These are phyloP conservation scores for Columba janthina DNA, from an alignment of 2,113 vertebrate genomes.

Conservation along the genomic window DNA sequence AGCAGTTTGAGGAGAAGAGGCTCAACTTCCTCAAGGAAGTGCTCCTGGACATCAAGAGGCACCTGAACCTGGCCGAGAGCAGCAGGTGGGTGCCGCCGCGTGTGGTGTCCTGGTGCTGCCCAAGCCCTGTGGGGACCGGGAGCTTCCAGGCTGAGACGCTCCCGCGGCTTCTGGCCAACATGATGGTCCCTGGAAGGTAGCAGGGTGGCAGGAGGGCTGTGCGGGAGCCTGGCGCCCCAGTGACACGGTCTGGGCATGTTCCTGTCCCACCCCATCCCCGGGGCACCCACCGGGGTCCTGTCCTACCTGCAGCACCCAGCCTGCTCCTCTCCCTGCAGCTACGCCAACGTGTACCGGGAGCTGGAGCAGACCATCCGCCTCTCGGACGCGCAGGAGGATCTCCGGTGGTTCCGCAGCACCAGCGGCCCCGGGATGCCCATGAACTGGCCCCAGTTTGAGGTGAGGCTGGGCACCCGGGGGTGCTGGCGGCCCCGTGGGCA, in stretches of 20 bases:
- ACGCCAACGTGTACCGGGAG: slow-evolving; percentile 90
- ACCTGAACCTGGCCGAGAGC: slow-evolving; percentile 94
- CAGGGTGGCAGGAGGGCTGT: not conserved
- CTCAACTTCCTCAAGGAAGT: slow-evolving; percentile 97
- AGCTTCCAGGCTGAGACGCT: not conserved
- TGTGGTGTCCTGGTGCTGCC: not conserved
- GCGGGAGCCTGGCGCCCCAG: accelerated
- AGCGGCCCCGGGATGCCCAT: slow-evolving; percentile 94
- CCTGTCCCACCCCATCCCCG: accelerated
- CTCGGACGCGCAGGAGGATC: slow-evolving; percentile 94
- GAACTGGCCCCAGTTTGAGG: slow-evolving; percentile 98
- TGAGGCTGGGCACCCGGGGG: slow-evolving; percentile 28
- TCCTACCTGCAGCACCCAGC: not conserved
- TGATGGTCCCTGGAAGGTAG: accelerated
- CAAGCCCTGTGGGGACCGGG: not conserved
- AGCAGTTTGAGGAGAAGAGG: slow-evolving; percentile 96
- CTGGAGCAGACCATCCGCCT: slow-evolving; percentile 91
- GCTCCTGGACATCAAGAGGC: slow-evolving; percentile 94
- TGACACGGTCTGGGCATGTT: not conserved
- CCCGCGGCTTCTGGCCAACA: not conserved
- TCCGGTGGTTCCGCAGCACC: slow-evolving; percentile 97
- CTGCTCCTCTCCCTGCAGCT: slow-evolving; percentile 68
- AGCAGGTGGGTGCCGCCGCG: slow-evolving; percentile 77
- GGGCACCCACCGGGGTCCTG: accelerated
- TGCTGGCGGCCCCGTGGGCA: accelerated